Conservation (phyloP, 2,888 invertebrate species). For the Cephus pulcher region DNA sequence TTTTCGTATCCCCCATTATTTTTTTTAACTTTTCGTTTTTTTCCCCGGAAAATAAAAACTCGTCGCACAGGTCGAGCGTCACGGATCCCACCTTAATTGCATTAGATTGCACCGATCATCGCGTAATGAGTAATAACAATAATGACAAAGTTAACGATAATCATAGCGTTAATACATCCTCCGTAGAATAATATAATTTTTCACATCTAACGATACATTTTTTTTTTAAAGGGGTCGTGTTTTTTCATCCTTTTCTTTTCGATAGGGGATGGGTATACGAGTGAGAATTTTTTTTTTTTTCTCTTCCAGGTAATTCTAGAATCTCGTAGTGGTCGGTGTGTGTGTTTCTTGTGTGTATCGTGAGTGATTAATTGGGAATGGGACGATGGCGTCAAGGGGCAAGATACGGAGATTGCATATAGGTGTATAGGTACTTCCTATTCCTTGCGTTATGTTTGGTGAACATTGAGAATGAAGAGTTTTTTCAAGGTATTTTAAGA, state of each 20-base stretch:
- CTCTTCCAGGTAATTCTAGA: neutral
- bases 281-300: neutral
- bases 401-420: slow-evolving; percentile 17
- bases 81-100: slow-evolving; percentile 29
- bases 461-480: slow-evolving; percentile 55
- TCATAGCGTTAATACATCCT: slow-evolving; percentile 46
- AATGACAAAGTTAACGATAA: neutral
- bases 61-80: slow-evolving; percentile 26
- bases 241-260: neutral
- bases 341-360: neutral
- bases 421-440: slow-evolving; percentile 27
- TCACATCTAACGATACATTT: slow-evolving; percentile 65
- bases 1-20: neutral
- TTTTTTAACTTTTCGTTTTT: neutral
- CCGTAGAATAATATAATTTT: slow-evolving; percentile 63
- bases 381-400: slow-evolving; percentile 13
- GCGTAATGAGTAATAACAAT: neutral
- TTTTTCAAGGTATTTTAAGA: slow-evolving; percentile 45
- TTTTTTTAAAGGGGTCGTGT: slow-evolving; percentile 2
- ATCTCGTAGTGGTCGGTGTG: neutral
- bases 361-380: slow-evolving; percentile 22
- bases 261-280: neutral
- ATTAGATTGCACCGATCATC: slow-evolving; percentile 36
- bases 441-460: slow-evolving; percentile 45
- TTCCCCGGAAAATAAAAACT: neutral